phyloP scores from a whole-genome alignment of 2,888 invertebrate genomes.

The Drosophila suboccidentalis region DNA sequence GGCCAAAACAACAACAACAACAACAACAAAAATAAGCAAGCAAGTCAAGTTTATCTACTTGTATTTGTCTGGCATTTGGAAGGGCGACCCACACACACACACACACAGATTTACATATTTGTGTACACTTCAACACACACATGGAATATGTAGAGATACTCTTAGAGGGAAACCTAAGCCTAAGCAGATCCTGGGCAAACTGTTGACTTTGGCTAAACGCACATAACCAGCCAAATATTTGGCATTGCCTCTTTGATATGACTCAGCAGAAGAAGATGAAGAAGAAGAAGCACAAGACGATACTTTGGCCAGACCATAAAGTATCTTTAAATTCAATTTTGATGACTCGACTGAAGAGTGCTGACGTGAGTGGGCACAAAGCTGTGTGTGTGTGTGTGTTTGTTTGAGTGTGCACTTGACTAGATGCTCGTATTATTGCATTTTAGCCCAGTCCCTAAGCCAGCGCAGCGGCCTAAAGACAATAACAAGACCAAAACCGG shows the following conservation, averaged over 20 bases:
- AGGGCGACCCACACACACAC: constrained; percentile 51
- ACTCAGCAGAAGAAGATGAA: constrained; percentile 47
- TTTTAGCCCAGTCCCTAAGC: constrained; percentile 42
- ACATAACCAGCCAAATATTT: constrained; percentile 73
- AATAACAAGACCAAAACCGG: constrained; percentile 55
- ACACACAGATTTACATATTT: constrained; percentile 71
- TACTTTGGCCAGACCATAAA: constrained; percentile 38
- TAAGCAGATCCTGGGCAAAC: constrained; percentile 56
- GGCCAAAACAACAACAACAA: constrained; percentile 1
- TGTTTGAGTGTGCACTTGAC: constrained; percentile 38
- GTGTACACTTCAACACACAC: constrained; percentile 46
- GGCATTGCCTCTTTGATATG: constrained; percentile 62
- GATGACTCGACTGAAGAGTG: constrained; percentile 48
- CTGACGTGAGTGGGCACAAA: constrained; percentile 5
- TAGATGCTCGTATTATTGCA: constrained; percentile 38
- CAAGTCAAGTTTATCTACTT: constrained; percentile 44
- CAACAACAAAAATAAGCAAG: constrained; percentile 4
- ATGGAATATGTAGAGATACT: constrained; percentile 13
- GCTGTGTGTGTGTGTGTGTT: neutral
- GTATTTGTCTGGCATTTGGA: constrained; percentile 35
- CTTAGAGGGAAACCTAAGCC: constrained; percentile 37
- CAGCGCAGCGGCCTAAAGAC: constrained; percentile 31
- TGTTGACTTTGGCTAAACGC: constrained; percentile 70
- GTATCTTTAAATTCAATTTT: constrained; percentile 70
- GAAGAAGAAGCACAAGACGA: neutral